Evolutionary conservation across 2,888 invertebrate genomes (phyloP), one percentile per base, ranked within the genome.

Genomic region (Dusona sp.): DNA sequence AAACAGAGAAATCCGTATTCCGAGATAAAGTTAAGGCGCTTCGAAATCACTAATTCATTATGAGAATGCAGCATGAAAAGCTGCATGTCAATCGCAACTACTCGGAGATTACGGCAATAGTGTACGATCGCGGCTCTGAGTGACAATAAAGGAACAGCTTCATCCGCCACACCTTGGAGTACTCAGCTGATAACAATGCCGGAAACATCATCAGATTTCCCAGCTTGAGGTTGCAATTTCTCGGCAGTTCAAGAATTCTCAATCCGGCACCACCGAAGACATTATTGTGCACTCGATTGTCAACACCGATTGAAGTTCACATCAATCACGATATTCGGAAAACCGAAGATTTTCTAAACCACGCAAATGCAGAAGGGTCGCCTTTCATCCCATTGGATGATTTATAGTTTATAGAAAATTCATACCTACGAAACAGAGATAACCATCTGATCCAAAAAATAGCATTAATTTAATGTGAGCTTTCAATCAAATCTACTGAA

Each of bases 11-110:
- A n/a, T 67, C n/a, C 22, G n/a, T 6, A 67, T 36, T n/a, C 38
- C 11, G n/a, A 67, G 33, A 22, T 36, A 9, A 67, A 38, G 65
- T 22, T 67, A 7, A 38, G 36, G 8, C n/a, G n/a, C 65, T 38
- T 38, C 11, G 29, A 29, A 67, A 67, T 67, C 65, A 67, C n/a
- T 38, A 36, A 67, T 67, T 38, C 65, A 67, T 38, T 3, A 67
- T 38, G 65, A 19, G 65, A 38, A 67, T 16, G 29, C 65, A 22
- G 65, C 33, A 38, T 38, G 38, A 3, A 36, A 38, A 36, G n/a
- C 13, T 16, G 29, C 16, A 64, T 36, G 33, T 64, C 19, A 29
- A 36, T 64, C 64, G 64, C 4, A 64, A 16, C 7, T 33, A 64
- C 33, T 13, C 36, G 64, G 19, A 64, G 64, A 33, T 57, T 57